phyloP scores from a whole-genome alignment of 2,888 invertebrate genomes.

The Chrysomela aeneicollis region DNA sequence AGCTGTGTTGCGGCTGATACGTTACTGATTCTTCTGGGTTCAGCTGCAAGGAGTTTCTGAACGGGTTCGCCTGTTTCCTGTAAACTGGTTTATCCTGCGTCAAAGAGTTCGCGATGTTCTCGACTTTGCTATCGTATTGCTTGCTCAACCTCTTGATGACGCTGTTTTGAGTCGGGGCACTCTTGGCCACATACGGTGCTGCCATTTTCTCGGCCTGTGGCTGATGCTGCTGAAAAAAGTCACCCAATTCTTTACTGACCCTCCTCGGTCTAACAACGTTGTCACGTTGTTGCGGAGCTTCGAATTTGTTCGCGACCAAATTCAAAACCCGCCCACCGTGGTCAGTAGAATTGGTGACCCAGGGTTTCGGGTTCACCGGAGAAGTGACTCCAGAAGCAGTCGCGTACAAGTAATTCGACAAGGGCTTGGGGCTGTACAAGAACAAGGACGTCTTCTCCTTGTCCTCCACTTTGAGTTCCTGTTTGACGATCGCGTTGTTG shows the following conservation, averaged over 20 bases:
- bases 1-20: not conserved
- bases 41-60: not conserved
- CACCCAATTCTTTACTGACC: conserved; percentile 50
- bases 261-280: conserved; percentile 46
- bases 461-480: conserved; percentile 38
- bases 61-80: not conserved
- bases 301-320: conserved; percentile 67
- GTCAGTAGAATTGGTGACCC: conserved; percentile 61
- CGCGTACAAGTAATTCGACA: conserved; percentile 39
- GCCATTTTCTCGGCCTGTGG: conserved; percentile 47
- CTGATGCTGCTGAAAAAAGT: conserved; percentile 45
- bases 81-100: conserved; percentile 26
- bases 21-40: not conserved
- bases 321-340: conserved; percentile 64
- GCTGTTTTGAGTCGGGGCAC: conserved; percentile 45
- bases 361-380: conserved; percentile 56
- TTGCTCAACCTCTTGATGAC: conserved; percentile 58
- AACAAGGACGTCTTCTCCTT: conserved; percentile 49
- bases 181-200: conserved; percentile 52
- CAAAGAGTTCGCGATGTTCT: conserved; percentile 36
- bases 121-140: conserved; percentile 53
- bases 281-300: conserved; percentile 52
- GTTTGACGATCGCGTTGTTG: conserved; percentile 49
- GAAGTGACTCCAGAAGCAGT: conserved; percentile 39
- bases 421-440: conserved; percentile 59